A percentile compares a stretch with the other conserved stretches of the same genome.
These are phyloP conservation scores for Gallinago undulata DNA, from an alignment of 2,113 vertebrate species.

Conservation along the genomic window DNA sequence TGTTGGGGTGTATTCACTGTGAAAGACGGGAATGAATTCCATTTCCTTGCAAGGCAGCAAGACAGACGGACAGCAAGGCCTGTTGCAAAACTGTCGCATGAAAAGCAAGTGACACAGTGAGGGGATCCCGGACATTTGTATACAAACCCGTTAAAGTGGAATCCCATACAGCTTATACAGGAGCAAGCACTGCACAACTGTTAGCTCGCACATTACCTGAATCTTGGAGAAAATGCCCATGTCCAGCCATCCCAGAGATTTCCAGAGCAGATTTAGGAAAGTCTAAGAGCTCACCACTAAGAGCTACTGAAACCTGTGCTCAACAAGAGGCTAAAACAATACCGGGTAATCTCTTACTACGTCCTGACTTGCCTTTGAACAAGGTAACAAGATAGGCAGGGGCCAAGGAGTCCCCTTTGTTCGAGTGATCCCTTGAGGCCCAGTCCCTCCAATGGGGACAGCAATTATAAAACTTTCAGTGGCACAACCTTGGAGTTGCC, in stretches of 20 bases:
- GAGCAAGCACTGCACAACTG: neutral
- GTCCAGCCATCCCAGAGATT: neutral
- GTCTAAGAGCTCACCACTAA: neutral
- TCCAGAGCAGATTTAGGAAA: neutral
- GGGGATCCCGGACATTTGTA: neutral
- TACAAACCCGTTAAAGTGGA: neutral
- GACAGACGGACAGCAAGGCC: neutral
- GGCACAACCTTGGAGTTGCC: neutral
- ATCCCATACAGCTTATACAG: fast-evolving
- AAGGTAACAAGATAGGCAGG: neutral
- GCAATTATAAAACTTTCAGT: neutral
- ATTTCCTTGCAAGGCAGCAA: neutral
- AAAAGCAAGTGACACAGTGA: neutral
- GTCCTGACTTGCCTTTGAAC: neutral
- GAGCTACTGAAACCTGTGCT: neutral
- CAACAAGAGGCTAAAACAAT: neutral
- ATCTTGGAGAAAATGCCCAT: neutral
- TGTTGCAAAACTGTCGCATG: fast-evolving
- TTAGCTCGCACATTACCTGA: neutral
- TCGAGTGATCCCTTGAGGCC: neutral
- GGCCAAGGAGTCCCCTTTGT: neutral
- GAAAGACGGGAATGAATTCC: fast-evolving
- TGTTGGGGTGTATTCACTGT: fast-evolving
- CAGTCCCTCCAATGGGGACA: neutral
- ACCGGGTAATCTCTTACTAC: neutral